A percentile compares a stretch with the other conserved stretches of the same genome.
Evolutionary conservation across 2,888 invertebrate genomes (phyloP).

Genomic region (Megamerina dolium): DNA sequence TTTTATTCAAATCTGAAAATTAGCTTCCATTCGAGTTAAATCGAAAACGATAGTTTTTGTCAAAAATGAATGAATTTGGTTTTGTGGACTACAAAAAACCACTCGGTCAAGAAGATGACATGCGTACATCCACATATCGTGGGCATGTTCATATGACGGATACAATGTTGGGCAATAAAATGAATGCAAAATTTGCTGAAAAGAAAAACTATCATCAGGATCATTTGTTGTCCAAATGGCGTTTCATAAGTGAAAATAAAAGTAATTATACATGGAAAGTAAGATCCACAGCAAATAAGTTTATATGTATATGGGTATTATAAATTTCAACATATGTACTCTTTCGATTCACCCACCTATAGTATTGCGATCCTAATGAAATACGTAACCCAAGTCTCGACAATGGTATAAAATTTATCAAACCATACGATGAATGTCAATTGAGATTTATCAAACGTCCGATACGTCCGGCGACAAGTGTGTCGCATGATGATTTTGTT

Average conservation of each 20-base stretch:
- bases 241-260: slow-evolving; percentile 25
- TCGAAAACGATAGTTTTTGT: no score
- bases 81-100: slow-evolving; percentile 39
- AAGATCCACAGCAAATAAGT: background rate
- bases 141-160: slow-evolving; percentile 35
- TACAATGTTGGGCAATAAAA: slow-evolving; percentile 25
- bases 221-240: slow-evolving; percentile 25
- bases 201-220: slow-evolving; percentile 28
- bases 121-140: slow-evolving; percentile 39
- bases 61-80: slow-evolving; percentile 32
- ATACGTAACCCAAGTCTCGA: slow-evolving; percentile 34
- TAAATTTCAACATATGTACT: background rate
- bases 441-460: slow-evolving; percentile 33
- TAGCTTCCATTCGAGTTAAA: no score
- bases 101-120: slow-evolving; percentile 29
- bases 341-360: background rate
- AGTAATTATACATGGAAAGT: slow-evolving; percentile 37
- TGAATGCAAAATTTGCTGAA: slow-evolving; percentile 24
- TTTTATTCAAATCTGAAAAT: no score
- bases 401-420: slow-evolving; percentile 31
- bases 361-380: slow-evolving; percentile 32
- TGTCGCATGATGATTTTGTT: slow-evolving; percentile 30
- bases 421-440: slow-evolving; percentile 33
- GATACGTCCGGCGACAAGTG: slow-evolving; percentile 30
- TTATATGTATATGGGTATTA: no score